Conservation (phyloP, 2,113 vertebrate species). For the Heliornis fulica region DNA sequence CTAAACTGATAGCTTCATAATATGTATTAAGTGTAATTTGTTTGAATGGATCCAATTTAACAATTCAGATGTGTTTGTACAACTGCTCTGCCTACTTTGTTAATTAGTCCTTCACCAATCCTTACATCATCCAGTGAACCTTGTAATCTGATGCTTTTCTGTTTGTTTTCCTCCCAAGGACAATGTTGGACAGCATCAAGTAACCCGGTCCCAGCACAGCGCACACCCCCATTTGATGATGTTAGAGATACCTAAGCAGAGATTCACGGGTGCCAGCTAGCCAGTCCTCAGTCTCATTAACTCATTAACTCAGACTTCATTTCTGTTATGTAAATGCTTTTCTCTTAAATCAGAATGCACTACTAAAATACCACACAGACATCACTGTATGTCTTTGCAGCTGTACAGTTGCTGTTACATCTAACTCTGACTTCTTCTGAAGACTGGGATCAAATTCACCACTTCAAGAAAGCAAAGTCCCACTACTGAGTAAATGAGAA, state of each 20-base stretch:
- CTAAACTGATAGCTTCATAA: neutral
- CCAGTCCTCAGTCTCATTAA: neutral
- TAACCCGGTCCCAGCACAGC: neutral
- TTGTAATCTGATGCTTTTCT: neutral
- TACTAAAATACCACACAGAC: neutral
- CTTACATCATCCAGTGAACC: neutral
- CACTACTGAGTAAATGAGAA: neutral
- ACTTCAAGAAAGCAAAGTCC: neutral
- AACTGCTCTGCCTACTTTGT: neutral
- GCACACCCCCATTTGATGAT: neutral
- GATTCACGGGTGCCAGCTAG: neutral
- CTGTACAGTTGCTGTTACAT: neutral
- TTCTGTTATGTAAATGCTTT: neutral
- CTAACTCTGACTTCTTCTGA: neutral
- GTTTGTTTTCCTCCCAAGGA: neutral
- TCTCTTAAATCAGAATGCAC: neutral
- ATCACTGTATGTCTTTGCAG: neutral
- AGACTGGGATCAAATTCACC: neutral
- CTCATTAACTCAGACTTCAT: neutral
- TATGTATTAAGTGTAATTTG: neutral
- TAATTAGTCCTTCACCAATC: neutral
- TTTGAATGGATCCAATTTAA: neutral
- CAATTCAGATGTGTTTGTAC: neutral
- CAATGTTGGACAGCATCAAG: neutral
- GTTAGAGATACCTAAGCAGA: neutral